A percentile compares a stretch with the other conserved stretches of the same genome.
Conservation (phyloP, 2,888 invertebrate species). For the Teinopalpus imperialis region DNA sequence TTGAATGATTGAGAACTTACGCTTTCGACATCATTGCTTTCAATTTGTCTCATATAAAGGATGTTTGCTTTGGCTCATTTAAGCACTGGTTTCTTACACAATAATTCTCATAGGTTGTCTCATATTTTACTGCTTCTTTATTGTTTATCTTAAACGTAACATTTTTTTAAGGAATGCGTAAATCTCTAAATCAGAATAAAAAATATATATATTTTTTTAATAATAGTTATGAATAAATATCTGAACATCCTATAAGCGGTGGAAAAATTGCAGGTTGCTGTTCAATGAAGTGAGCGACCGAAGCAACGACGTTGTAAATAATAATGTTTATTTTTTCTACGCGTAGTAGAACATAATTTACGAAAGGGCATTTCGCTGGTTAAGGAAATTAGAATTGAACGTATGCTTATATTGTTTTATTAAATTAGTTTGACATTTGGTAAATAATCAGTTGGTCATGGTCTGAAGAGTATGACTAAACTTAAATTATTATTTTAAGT, state of each 20-base stretch:
- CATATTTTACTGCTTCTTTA: slow-evolving; percentile 1
- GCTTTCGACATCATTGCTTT: slow-evolving; percentile 79
- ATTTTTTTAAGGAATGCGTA: too few relatives aligned
- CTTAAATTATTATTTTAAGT: too few relatives aligned
- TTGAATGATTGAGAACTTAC: slow-evolving; percentile 80
- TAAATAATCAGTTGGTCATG: too few relatives aligned
- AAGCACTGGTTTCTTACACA: slow-evolving; percentile 19
- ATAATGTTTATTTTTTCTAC: slow-evolving; percentile 48
- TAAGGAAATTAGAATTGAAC: background rate
- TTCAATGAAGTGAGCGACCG: slow-evolving; percentile 49
- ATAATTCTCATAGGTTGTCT: too few relatives aligned
- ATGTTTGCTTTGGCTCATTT: slow-evolving; percentile 34
- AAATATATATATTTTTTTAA: background rate
- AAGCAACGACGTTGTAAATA: slow-evolving; percentile 53
- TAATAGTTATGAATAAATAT: too few relatives aligned
- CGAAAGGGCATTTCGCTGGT: slow-evolving; percentile 22
- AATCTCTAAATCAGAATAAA: too few relatives aligned
- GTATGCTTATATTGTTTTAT: background rate
- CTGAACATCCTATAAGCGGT: slow-evolving; percentile 41
- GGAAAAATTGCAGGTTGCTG: slow-evolving; percentile 57
- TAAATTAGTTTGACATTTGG: slow-evolving; percentile 15
- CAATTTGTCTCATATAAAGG: slow-evolving; percentile 68
- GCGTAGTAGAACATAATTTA: slow-evolving; percentile 47
- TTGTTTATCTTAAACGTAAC: too few relatives aligned
- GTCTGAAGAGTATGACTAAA: too few relatives aligned